phyloP scores from a whole-genome alignment of 2,797 vertebrate species.

The Amblyraja radiata region DNA sequence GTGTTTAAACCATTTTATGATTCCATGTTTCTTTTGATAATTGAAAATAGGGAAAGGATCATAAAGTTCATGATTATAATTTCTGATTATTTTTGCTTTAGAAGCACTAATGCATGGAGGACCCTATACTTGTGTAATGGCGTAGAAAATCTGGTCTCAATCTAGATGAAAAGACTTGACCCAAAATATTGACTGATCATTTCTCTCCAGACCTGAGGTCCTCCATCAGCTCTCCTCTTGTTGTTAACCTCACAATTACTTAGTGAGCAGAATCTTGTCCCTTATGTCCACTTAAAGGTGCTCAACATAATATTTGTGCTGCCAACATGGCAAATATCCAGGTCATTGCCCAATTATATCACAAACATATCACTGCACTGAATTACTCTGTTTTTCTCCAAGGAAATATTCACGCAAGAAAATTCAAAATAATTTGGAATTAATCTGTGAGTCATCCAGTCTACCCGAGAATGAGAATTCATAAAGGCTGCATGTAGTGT shows the following conservation, averaged over 20 bases:
- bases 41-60: too few species aligned
- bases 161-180: too few species aligned
- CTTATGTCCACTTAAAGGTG: not conserved
- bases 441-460: not conserved
- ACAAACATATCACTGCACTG: not conserved
- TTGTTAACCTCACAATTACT: not conserved
- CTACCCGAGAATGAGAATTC: not conserved
- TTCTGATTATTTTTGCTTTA: too few species aligned
- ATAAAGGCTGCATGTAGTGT: not conserved
- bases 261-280: not conserved
- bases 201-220: too few species aligned
- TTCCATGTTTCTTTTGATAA: too few species aligned
- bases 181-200: too few species aligned
- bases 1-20: too few species aligned
- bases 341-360: not conserved
- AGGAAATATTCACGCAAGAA: not conserved
- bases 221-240: too few species aligned
- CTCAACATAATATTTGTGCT: not conserved
- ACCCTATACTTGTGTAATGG: too few species aligned
- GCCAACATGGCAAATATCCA: not conserved
- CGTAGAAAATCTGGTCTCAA: too few species aligned
- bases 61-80: too few species aligned
- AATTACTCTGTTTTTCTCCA: not conserved
- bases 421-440: constrained; percentile 12
- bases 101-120: too few species aligned